Evolutionary conservation across 1,140 invertebrate genomes (phyloP), one percentile per base, ranked within the genome.

Genomic region (Pachyrhynchus sulphureomaculatus): DNA sequence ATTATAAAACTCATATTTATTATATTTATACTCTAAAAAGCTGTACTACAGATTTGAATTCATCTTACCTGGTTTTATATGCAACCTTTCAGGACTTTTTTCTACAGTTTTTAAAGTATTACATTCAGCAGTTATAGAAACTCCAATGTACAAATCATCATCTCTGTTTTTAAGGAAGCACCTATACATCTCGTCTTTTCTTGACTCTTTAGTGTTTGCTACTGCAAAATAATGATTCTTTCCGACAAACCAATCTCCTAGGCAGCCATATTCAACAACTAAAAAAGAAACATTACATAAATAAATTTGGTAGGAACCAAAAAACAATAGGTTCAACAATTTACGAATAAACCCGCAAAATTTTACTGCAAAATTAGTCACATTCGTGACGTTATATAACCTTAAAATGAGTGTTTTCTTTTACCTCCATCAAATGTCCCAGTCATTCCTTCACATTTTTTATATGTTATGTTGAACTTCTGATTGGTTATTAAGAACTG

Each of bases 401-500:
- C n/a, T n/a, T n/a, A n/a, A n/a, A n/a, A n/a, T n/a, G n/a, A n/a
- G n/a, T 33, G 23, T 42, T 9, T 8, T 55, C 26, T 29, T 52
- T 78, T 75, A 91, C 89, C 80, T 77, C 92, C 91, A 77, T 93
- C 89, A 77, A 92, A 91, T 2, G 94, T 96, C 29, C 88, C 91
- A 32, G 83, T 80, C 81, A 92, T 89, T 42, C 89, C 92, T 41
- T 84, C 77, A 77, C 96, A 99, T 72, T 88, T 86, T 59, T 89
- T 89, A 74, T 96, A 99, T 5, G 91, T 95, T 54, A 98, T 95
- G 68, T 93, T 92, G 68, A 98, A 98, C 72, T 97, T 95, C 75
- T 98, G 92, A 80, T 98, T 99, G 23, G 94, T 92, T 65, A 97
- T 96, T 34, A 96, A 86, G 77, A 96, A 96, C 75, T 96, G 91